These are phyloP conservation scores for Drosophila tropicalis DNA, from an alignment of 1,140 invertebrate species.

Conservation along the genomic window DNA sequence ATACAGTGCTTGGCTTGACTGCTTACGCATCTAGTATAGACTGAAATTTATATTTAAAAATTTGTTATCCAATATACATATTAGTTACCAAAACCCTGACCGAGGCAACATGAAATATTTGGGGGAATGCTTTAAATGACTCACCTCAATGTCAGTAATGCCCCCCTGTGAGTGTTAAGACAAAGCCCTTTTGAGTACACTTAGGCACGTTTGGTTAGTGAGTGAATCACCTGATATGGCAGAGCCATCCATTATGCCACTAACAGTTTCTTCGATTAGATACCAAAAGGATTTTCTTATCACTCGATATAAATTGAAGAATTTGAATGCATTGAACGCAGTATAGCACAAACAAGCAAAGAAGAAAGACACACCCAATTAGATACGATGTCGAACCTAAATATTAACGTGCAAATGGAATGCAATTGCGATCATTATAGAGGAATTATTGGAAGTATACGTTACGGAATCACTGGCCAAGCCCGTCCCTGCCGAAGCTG, in stretches of 20 bases:
- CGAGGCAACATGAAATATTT: background rate
- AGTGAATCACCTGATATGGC: background rate
- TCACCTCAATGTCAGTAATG: background rate
- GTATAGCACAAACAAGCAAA: background rate
- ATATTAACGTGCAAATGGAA: constrained; percentile 49
- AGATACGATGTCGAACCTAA: background rate
- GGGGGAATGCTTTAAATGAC: background rate
- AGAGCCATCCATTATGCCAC: constrained; percentile 2
- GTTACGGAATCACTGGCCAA: constrained; percentile 34
- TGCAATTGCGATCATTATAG: constrained; percentile 62
- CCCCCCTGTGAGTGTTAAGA: background rate
- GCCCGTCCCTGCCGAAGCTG: constrained; percentile 62
- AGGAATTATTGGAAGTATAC: constrained; percentile 34
- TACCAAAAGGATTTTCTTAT: background rate
- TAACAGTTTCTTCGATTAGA: background rate
- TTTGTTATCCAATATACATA: background rate
- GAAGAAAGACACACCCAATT: background rate
- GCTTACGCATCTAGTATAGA: no score
- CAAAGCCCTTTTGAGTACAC: background rate
- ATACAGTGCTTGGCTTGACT: no score
- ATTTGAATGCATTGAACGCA: background rate
- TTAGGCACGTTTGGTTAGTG: background rate
- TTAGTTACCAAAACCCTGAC: background rate
- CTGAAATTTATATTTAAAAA: no score
- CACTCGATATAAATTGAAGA: constrained; percentile 1